phyloP scores from a whole-genome alignment of 2,888 invertebrate genomes.

The Thymelicus sylvestris region DNA sequence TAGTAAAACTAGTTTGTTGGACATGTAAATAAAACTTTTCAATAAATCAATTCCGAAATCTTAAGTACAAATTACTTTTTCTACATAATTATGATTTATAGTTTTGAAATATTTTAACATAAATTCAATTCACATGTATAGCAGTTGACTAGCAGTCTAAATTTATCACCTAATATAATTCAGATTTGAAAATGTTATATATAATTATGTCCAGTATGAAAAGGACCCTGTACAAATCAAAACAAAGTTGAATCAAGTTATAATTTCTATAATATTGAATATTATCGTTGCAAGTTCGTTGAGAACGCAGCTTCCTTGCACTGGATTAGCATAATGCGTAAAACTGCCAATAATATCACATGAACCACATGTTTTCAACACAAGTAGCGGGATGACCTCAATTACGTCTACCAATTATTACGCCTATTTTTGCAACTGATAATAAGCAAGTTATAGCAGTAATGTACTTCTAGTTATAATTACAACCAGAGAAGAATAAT shows the following conservation, averaged over 20 bases:
- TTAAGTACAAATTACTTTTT: neutral
- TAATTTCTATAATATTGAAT: neutral
- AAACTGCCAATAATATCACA: constrained; percentile 12
- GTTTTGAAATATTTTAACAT: too few relatives aligned
- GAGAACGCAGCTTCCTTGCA: neutral
- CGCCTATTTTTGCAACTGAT: neutral
- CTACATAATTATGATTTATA: too few relatives aligned
- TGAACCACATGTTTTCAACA: constrained; percentile 11
- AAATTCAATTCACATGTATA: too few relatives aligned
- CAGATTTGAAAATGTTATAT: too few relatives aligned
- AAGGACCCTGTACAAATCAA: too few relatives aligned
- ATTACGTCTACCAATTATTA: constrained; percentile 5
- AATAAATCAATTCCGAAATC: neutral
- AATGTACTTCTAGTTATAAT: too few relatives aligned
- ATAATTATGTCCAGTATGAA: too few relatives aligned
- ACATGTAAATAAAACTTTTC: neutral
- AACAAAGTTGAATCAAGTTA: too few relatives aligned
- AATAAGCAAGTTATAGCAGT: too few relatives aligned
- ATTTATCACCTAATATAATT: too few relatives aligned
- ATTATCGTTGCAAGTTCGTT: neutral
- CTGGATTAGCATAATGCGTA: constrained; percentile 10
- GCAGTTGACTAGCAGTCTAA: too few relatives aligned
- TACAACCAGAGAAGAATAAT: too few relatives aligned
- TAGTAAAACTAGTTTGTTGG: neutral
- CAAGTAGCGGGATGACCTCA: constrained; percentile 4